These are phyloP conservation scores for Athalia cordata DNA, from an alignment of 2,888 invertebrate genomes.

Conservation along the genomic window DNA sequence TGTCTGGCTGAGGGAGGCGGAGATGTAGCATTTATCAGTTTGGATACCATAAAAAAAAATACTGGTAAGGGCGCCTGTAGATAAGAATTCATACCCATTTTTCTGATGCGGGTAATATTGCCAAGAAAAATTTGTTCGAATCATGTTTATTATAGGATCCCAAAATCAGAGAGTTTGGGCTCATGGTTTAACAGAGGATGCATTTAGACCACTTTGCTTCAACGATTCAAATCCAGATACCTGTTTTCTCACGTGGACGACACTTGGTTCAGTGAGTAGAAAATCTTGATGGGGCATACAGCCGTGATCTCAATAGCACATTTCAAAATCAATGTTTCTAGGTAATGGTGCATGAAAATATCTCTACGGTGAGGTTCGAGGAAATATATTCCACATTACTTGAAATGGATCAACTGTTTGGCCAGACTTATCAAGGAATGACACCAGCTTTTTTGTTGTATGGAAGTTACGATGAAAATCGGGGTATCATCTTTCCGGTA, in stretches of 20 bases:
- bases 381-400: slow-evolving; percentile 84
- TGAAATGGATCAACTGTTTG: slow-evolving; percentile 83
- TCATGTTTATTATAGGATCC: slow-evolving; percentile 41
- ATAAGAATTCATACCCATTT: not conserved
- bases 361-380: slow-evolving; percentile 76
- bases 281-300: not conserved
- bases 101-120: not conserved
- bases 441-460: slow-evolving; percentile 83
- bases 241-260: slow-evolving; percentile 67
- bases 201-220: slow-evolving; percentile 66
- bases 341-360: slow-evolving; percentile 78
- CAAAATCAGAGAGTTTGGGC: slow-evolving; percentile 56
- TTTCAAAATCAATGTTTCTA: slow-evolving; percentile 65
- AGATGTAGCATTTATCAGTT: slow-evolving; percentile 87
- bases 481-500: slow-evolving; percentile 80
- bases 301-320: not conserved
- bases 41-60: slow-evolving; percentile 78
- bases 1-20: slow-evolving; percentile 81
- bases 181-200: slow-evolving; percentile 54
- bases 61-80: slow-evolving; percentile 72
- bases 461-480: slow-evolving; percentile 80
- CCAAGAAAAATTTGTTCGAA: not conserved
- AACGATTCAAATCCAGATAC: slow-evolving; percentile 51
- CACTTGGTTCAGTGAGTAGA: slow-evolving; percentile 62
- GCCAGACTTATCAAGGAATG: slow-evolving; percentile 76